These are phyloP conservation scores for Blastobasis adustella DNA, from an alignment of 2,888 invertebrate genomes.

Conservation along the genomic window DNA sequence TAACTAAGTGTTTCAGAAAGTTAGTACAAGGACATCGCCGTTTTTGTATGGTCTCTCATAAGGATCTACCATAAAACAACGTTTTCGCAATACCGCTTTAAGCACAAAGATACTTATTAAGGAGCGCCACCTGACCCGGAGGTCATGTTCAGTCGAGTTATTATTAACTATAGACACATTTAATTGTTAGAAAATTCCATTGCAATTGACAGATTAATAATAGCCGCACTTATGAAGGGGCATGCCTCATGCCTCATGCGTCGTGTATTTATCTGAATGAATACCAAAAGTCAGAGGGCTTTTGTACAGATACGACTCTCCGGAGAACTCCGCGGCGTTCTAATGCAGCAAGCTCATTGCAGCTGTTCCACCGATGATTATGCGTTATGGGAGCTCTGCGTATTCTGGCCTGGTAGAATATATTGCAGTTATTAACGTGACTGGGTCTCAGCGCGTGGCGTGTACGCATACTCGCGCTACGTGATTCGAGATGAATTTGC, in stretches of 20 bases:
- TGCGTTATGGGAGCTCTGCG: too few species aligned
- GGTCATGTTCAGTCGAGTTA: constrained; percentile 32
- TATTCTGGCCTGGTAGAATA: too few species aligned
- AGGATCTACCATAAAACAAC: too few species aligned
- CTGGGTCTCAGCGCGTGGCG: too few species aligned
- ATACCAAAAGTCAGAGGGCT: constrained; percentile 10
- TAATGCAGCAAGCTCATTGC: too few species aligned
- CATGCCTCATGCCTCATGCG: constrained; percentile 8
- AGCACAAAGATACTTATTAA: constrained; percentile 23
- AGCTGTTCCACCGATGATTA: too few species aligned
- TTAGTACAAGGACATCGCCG: constrained; percentile 26
- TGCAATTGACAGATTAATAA: constrained; percentile 20
- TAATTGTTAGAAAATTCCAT: constrained; percentile 22
- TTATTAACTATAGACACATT: constrained; percentile 18
- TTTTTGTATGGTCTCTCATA: constrained; percentile 16
- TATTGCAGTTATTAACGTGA: too few species aligned
- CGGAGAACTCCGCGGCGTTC: too few species aligned
- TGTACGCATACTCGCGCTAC: background rate
- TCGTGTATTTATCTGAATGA: constrained; percentile 14
- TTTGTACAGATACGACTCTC: background rate
- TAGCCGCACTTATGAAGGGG: constrained; percentile 14
- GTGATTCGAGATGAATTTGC: constrained; percentile 29
- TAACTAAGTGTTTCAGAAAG: too few species aligned
- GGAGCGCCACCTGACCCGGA: constrained; percentile 36
- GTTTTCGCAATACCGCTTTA: background rate